phyloP scores from a whole-genome alignment of 2,113 vertebrate species.

The Limanda limanda region DNA sequence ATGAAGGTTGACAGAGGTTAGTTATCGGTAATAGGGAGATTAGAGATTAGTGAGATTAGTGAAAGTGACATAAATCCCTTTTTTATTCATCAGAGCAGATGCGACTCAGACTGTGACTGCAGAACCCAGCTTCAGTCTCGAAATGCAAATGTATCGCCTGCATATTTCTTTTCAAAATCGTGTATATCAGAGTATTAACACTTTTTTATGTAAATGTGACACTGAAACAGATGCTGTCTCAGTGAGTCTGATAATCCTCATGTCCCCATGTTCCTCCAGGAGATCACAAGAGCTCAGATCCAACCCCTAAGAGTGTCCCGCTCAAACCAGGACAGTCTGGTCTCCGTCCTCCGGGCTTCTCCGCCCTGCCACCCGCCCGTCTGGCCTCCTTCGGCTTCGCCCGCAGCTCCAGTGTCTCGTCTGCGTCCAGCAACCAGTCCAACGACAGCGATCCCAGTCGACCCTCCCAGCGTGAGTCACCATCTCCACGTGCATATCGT shows the following conservation, averaged over 20 bases:
- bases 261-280: constrained; percentile 47
- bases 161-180: too few relatives aligned
- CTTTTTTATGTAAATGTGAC: too few relatives aligned
- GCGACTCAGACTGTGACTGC: background rate
- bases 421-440: constrained; percentile 90
- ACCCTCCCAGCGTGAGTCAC: constrained; percentile 86
- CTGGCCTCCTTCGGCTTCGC: constrained; percentile 89
- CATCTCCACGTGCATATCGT: too few relatives aligned
- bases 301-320: constrained; percentile 83
- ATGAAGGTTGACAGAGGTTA: background rate
- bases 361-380: constrained; percentile 88
- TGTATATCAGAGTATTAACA: too few relatives aligned
- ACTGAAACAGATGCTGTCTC: too few relatives aligned
- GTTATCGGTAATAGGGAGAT: background rate
- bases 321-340: constrained; percentile 90
- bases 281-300: constrained; percentile 87
- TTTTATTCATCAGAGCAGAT: background rate
- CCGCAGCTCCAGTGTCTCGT: constrained; percentile 90
- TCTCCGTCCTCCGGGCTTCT: constrained; percentile 92
- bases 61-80: background rate
- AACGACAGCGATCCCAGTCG: constrained; percentile 85
- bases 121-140: background rate
- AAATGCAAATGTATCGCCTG: too few relatives aligned
- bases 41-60: background rate
- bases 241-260: background rate